Conservation (phyloP, 2,888 invertebrate species). For the Thereva unica region DNA sequence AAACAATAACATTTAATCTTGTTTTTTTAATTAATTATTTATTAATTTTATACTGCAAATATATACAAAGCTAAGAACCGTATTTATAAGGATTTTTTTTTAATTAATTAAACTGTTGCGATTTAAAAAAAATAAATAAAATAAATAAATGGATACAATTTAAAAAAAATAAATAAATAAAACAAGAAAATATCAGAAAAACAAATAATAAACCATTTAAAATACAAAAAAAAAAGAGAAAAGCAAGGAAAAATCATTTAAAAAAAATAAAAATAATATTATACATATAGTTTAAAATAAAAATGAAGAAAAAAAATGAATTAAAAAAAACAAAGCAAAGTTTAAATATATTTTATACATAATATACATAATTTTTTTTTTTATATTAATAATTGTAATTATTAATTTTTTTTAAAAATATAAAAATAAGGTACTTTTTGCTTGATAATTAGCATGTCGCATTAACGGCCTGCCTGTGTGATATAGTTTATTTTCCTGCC, state of each 20-base stretch:
- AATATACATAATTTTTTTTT: constrained; percentile 12
- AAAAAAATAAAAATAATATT: not conserved
- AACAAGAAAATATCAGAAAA: not conserved
- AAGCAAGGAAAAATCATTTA: not conserved
- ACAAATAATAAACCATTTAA: not conserved
- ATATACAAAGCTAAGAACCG: not conserved
- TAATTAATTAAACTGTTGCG: not conserved
- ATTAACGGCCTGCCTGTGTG: constrained; percentile 43
- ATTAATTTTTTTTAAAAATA: constrained; percentile 27
- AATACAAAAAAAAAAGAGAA: not conserved
- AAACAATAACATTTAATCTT: not conserved
- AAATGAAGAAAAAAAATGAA: not conserved
- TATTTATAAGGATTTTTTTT: not conserved
- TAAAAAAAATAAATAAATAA: not conserved
- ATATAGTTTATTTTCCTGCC: constrained; percentile 43
- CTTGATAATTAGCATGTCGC: constrained; percentile 37
- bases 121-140: not conserved
- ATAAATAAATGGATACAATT: not conserved
- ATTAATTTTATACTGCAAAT: not conserved
- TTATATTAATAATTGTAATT: constrained; percentile 29
- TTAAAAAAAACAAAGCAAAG: constrained; percentile 2
- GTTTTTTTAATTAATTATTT: not conserved
- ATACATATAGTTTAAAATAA: not conserved
- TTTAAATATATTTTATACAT: constrained; percentile 26
- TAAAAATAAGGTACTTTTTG: constrained; percentile 15